Base-by-base conservation (phyloP, 2,113 vertebrate genomes). In the Anolis sagrei region DNA sequence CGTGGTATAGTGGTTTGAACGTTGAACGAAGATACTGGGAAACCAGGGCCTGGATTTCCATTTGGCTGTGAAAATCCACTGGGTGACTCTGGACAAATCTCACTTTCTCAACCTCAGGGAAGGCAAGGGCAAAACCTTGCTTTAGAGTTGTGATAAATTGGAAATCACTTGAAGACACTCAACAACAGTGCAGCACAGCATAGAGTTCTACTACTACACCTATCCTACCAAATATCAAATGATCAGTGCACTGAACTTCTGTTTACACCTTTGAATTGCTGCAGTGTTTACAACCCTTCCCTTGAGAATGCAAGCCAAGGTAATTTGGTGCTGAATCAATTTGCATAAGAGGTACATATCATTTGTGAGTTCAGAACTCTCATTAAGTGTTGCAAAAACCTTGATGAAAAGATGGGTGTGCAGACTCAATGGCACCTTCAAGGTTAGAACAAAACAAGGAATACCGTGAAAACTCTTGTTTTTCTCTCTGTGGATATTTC, bases 311-410 rank as follows among this genome's bases (percentile, higher is more conserved):
- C 29, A 79, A 61, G 54, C 73, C 36, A 27, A 79, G 21, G 66
- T 86, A 86, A 86, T 86, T 86, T 36, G n/a, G 64, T 51, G 70
- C 78, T 86, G 39, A n/a, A 74, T 86, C 78, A 14, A 73, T 86
- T 81, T 86, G 39, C 77, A 81, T 75, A 64, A 75, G 29, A 86
- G 36, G 70, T 86, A 80, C 54, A 74, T 86, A 58, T 77, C n/a
- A 86, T 86, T 86, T 80, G 77, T 80, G 77, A 80, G 69, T 74
- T 74, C 69, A 80, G 39, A 73, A 80, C 77, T 62, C 39, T 86
- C 77, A 80, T 86, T 86, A 86, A 75, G 58, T 75, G 70, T 86
- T 86, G 78, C 78, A 86, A 86, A 81, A 86, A 62, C n/a, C 61
- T 25, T 75, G 39, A 39, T 29, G 36, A 73, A 86, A 29, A 73